A percentile compares a stretch with the other conserved stretches of the same genome.
Conservation (phyloP, 2,113 vertebrate genomes). For the Hyperoodon ampullatus region DNA sequence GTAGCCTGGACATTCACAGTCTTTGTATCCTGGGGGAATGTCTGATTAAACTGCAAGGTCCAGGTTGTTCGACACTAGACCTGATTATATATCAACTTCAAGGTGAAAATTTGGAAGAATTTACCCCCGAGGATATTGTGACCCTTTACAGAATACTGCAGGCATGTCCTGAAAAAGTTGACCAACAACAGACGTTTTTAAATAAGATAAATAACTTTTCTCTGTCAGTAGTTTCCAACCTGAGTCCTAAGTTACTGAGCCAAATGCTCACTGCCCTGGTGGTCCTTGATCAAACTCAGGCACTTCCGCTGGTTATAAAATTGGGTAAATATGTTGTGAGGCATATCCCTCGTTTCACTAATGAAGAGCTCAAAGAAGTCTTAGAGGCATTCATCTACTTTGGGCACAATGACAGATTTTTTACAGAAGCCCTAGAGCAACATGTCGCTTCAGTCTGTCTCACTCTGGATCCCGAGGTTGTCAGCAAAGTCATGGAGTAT, state of each 20-base stretch:
- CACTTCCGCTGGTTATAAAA: conserved; percentile 87
- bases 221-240: conserved; percentile 70
- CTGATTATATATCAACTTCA: conserved; percentile 86
- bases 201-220: conserved; percentile 87
- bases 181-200: conserved; percentile 86
- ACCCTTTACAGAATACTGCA: conserved; percentile 89
- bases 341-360: conserved; percentile 87
- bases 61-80: conserved; percentile 74
- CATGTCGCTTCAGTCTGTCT: conserved; percentile 79
- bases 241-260: conserved; percentile 85
- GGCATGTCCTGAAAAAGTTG: conserved; percentile 60
- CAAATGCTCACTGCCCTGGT: conserved; percentile 87
- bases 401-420: conserved; percentile 86
- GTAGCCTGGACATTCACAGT: conserved; percentile 80
- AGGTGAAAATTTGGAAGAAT: conserved; percentile 77
- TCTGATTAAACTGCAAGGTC: conserved; percentile 85
- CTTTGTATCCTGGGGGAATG: conserved; percentile 89
- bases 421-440: conserved; percentile 89
- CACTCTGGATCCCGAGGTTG: conserved; percentile 84
- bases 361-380: conserved; percentile 87
- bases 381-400: conserved; percentile 91
- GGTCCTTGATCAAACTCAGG: conserved; percentile 86
- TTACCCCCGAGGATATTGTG: conserved; percentile 85
- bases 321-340: conserved; percentile 88
- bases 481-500: conserved; percentile 89